Conservation (phyloP, 2,113 vertebrate genomes). For the Centrocercus urophasianus region DNA sequence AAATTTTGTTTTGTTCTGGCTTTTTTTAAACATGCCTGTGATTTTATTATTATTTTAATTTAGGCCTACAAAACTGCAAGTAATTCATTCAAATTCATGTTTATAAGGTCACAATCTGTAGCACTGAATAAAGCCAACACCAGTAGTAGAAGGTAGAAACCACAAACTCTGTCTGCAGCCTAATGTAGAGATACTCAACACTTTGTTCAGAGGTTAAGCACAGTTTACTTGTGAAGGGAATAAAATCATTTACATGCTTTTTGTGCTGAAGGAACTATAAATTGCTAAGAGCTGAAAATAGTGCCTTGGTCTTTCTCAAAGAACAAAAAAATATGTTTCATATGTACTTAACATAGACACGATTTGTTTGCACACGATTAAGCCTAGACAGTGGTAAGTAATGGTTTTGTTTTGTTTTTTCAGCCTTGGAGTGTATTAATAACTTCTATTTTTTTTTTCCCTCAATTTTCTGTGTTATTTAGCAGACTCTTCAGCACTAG, state of each 20-base stretch:
- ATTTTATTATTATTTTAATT: not conserved
- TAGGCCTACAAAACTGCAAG: not conserved
- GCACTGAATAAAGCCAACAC: not conserved
- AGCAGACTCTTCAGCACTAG: conserved; percentile 72
- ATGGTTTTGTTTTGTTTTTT: not conserved
- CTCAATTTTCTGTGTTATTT: not conserved
- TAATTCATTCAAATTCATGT: not conserved
- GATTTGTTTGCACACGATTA: not conserved
- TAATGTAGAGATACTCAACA: not conserved
- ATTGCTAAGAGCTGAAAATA: not conserved
- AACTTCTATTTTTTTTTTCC: not conserved
- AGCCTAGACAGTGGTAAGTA: not conserved
- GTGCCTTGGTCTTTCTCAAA: not conserved
- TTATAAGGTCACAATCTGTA: not conserved
- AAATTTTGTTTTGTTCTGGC: no score
- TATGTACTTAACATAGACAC: not conserved
- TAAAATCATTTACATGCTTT: not conserved
- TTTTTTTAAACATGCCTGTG: not conserved
- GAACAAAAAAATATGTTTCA: not conserved
- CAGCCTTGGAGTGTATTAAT: not conserved
- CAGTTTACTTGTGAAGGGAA: not conserved
- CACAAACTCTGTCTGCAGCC: not conserved
- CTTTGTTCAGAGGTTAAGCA: not conserved
- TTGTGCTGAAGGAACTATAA: not conserved
- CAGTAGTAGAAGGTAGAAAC: not conserved